phyloP scores from a whole-genome alignment of 2,113 vertebrate species.

The Actenoides hombroni region DNA sequence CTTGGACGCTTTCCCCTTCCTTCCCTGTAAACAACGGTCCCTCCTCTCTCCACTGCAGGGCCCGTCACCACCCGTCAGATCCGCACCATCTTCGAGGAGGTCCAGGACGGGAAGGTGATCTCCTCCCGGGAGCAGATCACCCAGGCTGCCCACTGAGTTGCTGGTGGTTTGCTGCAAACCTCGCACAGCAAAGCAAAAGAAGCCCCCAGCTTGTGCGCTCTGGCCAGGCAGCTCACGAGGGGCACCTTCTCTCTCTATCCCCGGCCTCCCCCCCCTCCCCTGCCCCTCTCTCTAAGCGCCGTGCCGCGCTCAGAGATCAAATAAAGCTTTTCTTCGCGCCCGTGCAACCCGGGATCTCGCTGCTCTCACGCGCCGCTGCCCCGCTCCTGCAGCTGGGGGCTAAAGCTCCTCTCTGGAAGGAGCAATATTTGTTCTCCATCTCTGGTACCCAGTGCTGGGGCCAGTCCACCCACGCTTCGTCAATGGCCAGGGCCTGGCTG shows the following conservation, averaged over 20 bases:
- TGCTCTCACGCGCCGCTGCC: background rate
- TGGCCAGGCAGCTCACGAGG: background rate
- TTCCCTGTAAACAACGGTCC: background rate
- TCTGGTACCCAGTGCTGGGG: fast-evolving
- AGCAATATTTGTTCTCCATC: fast-evolving
- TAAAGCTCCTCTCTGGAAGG: background rate
- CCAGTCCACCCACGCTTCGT: background rate
- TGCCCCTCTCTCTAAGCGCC: background rate
- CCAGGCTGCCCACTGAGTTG: constrained; percentile 54
- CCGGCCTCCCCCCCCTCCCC: background rate
- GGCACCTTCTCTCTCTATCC: background rate
- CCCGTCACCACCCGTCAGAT: constrained; percentile 68
- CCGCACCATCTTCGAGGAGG: constrained; percentile 74
- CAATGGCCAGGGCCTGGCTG: background rate
- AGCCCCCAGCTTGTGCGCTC: background rate
- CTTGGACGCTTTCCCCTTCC: background rate
- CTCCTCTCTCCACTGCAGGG: background rate
- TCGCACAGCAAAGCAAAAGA: background rate
- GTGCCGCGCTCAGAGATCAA: background rate
- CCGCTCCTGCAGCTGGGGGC: background rate
- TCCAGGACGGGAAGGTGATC: constrained; percentile 75
- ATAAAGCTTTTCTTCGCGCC: constrained; percentile 71
- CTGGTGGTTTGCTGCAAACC: background rate
- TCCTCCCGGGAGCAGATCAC: constrained; percentile 73
- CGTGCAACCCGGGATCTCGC: constrained; percentile 9